These are phyloP conservation scores for Pelagia noctiluca DNA, from an alignment of 30 jellyfish, hydroid and myxozoan species.

Conservation along the genomic window DNA sequence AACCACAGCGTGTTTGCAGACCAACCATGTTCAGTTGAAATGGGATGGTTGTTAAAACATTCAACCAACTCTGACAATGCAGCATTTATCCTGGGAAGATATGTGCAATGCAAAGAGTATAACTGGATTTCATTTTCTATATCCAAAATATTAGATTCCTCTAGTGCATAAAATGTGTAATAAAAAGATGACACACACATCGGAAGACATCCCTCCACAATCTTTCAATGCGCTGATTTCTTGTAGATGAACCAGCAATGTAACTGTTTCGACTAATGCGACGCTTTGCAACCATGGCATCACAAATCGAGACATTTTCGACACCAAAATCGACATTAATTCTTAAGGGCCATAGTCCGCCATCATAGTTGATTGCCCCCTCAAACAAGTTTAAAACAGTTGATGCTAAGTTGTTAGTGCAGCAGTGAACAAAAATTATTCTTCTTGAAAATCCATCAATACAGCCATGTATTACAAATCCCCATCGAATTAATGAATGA, in stretches of 20 bases:
- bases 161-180: constrained; percentile 29
- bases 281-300: constrained; percentile 44
- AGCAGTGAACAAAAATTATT: constrained; percentile 10
- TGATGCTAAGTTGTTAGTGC: constrained; percentile 36
- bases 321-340: constrained; percentile 13
- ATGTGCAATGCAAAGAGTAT: constrained; percentile 21
- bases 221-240: constrained; percentile 40
- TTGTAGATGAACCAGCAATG: constrained; percentile 49
- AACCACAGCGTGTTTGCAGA: constrained; percentile 37
- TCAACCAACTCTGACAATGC: constrained; percentile 21
- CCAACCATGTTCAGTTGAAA: constrained; percentile 20
- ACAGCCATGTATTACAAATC: constrained; percentile 31
- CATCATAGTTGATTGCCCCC: constrained; percentile 15
- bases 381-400: constrained; percentile 30
- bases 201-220: constrained; percentile 51
- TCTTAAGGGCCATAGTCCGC: constrained; percentile 60
- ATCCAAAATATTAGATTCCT: constrained; percentile 17
- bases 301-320: constrained; percentile 36
- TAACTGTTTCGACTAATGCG: constrained; percentile 53
- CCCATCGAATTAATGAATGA: constrained; percentile 13
- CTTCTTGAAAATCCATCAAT: constrained; percentile 23
- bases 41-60: constrained; percentile 27
- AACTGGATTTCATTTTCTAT: constrained; percentile 19
- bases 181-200: constrained; percentile 33
- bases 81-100: constrained; percentile 17